Evolutionary conservation across 1,140 invertebrate genomes (phyloP).

Genomic region (Calycopis cecrops): DNA sequence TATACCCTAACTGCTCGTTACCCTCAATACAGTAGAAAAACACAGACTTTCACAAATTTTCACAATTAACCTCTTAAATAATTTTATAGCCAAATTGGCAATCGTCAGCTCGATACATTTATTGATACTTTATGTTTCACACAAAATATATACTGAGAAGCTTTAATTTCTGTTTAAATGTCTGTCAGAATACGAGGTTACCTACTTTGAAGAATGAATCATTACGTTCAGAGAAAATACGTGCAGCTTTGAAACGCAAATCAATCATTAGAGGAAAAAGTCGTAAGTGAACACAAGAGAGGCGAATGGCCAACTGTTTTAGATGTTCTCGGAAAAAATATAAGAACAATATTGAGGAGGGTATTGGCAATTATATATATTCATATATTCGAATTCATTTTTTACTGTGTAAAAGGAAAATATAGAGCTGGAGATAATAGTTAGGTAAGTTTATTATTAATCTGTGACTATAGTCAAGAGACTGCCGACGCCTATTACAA

Average conservation of each 20-base stretch:
- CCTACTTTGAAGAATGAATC: slow-evolving; percentile 1
- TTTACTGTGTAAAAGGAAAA: too few relatives aligned
- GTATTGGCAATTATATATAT: too few relatives aligned
- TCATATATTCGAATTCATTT: too few relatives aligned
- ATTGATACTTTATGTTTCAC: background rate
- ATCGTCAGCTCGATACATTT: too few relatives aligned
- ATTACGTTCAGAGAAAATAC: slow-evolving; percentile 3
- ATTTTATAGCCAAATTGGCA: too few relatives aligned
- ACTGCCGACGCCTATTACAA: too few relatives aligned
- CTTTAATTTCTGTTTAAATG: slow-evolving; percentile 2
- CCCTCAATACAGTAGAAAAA: too few relatives aligned
- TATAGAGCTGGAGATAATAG: too few relatives aligned
- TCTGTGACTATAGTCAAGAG: too few relatives aligned
- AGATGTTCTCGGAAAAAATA: background rate
- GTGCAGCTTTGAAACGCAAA: background rate
- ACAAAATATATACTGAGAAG: background rate
- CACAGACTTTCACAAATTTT: too few relatives aligned
- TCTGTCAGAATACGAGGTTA: slow-evolving; percentile 6
- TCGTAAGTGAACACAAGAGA: background rate
- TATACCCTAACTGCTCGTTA: background rate
- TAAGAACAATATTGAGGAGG: background rate
- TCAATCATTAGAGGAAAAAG: background rate
- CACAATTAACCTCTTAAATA: too few relatives aligned
- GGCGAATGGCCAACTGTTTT: background rate
- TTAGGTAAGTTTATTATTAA: too few relatives aligned